Evolutionary conservation across 1,140 invertebrate genomes (phyloP).

Genomic region (Drosophila baimaii): DNA sequence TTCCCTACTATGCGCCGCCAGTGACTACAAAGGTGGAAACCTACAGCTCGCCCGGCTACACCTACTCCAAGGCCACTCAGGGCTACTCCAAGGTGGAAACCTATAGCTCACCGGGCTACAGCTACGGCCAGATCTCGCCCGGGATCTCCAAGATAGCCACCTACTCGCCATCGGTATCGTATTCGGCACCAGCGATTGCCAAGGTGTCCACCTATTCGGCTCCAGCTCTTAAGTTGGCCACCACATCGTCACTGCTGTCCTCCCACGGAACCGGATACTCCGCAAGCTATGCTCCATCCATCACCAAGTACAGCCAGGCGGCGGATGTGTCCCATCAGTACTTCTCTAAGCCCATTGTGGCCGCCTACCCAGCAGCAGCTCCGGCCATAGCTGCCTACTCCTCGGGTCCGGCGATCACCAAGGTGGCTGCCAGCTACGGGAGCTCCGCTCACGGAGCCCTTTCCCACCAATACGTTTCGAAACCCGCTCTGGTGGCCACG

Average conservation of each 20-base stretch:
- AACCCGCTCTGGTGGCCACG: slow-evolving; percentile 30
- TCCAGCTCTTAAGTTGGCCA: slow-evolving; percentile 48
- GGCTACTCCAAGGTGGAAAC: slow-evolving; percentile 74
- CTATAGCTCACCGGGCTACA: slow-evolving; percentile 65
- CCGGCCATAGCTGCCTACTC: slow-evolving; percentile 42
- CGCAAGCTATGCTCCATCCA: slow-evolving; percentile 60
- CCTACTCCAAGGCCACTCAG: slow-evolving; percentile 68
- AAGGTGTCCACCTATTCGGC: slow-evolving; percentile 60
- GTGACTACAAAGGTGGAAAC: slow-evolving; percentile 68
- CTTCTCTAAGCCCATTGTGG: slow-evolving; percentile 65
- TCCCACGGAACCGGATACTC: slow-evolving; percentile 59
- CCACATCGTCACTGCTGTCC: slow-evolving; percentile 54
- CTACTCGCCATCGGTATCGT: slow-evolving; percentile 64
- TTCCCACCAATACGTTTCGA: slow-evolving; percentile 73
- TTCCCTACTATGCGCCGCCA: slow-evolving; percentile 54
- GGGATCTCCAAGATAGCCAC: slow-evolving; percentile 60
- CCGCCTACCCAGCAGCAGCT: slow-evolving; percentile 53
- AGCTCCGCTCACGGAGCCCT: slow-evolving; percentile 48
- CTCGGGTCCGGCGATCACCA: slow-evolving; percentile 38
- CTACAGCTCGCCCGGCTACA: slow-evolving; percentile 66
- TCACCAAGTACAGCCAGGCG: slow-evolving; percentile 66
- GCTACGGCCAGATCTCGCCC: slow-evolving; percentile 42
- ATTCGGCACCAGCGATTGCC: slow-evolving; percentile 45
- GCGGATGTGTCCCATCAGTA: slow-evolving; percentile 65
- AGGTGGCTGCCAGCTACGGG: slow-evolving; percentile 46